These are phyloP conservation scores for Ibidorhyncha struthersii DNA, from an alignment of 2,113 vertebrate genomes.

Conservation along the genomic window DNA sequence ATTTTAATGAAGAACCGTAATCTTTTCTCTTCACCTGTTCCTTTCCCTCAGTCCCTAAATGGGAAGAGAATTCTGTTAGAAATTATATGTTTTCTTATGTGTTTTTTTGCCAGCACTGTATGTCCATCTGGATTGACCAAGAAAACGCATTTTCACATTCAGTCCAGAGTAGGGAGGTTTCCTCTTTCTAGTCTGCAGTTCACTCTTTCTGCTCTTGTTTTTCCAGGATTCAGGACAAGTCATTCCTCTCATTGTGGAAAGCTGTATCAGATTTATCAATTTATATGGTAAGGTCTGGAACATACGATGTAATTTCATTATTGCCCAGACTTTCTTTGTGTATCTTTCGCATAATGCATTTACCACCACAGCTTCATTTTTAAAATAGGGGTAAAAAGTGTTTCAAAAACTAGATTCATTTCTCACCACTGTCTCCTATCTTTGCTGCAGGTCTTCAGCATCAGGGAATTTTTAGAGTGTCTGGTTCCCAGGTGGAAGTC, in stretches of 20 bases:
- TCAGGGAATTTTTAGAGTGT: constrained; percentile 97
- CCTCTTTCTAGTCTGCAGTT: not conserved
- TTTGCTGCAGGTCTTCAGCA: constrained; percentile 90
- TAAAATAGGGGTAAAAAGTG: not conserved
- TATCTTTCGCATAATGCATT: not conserved
- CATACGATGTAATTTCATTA: not conserved
- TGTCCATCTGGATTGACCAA: constrained; percentile 40
- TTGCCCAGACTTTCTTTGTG: not conserved
- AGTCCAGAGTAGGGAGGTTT: not conserved
- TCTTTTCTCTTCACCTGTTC: not conserved
- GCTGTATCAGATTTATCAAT: constrained; percentile 98
- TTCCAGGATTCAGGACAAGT: constrained; percentile 93
- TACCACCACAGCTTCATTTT: not conserved
- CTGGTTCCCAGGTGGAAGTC: constrained; percentile 97
- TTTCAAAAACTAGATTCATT: not conserved
- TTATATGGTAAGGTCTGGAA: constrained; percentile 87
- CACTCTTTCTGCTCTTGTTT: constrained; percentile 22
- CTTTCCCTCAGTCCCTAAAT: not conserved
- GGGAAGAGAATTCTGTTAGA: not conserved
- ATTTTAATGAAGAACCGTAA: not conserved
- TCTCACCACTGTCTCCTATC: not conserved
- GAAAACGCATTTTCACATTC: not conserved
- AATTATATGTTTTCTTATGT: not conserved
- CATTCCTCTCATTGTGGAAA: constrained; percentile 96
- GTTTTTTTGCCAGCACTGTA: constrained; percentile 26